Evolutionary conservation across 2,888 invertebrate species (phyloP).

Genomic region (Lithophane semibrunnea): DNA sequence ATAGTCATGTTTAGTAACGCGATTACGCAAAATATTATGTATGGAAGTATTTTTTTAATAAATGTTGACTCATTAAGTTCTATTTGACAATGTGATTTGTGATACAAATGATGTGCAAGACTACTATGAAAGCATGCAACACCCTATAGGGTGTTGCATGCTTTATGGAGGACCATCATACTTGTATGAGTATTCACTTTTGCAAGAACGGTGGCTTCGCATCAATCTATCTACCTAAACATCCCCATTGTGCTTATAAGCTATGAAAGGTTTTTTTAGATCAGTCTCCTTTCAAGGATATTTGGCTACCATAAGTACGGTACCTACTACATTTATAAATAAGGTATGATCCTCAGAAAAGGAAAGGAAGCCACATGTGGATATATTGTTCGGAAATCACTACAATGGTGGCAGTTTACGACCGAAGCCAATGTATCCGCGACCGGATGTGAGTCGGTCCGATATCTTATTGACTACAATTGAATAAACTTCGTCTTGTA

Average conservation of each 20-base stretch:
- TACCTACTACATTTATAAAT: slow-evolving; percentile 28
- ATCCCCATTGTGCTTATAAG: not conserved
- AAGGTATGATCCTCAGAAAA: slow-evolving; percentile 31
- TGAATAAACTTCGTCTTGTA: slow-evolving; percentile 17
- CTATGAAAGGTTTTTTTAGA: not conserved
- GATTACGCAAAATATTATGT: not conserved
- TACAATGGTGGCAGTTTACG: slow-evolving; percentile 55
- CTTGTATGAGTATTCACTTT: no score
- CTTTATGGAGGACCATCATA: no score
- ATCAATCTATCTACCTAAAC: not conserved
- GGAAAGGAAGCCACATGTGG: slow-evolving; percentile 45
- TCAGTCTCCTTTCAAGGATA: slow-evolving; percentile 10
- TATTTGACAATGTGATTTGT: no score
- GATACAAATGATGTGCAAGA: no score
- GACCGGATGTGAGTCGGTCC: slow-evolving; percentile 40
- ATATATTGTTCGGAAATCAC: slow-evolving; percentile 54
- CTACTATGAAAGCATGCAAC: no score
- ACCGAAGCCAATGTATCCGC: slow-evolving; percentile 38
- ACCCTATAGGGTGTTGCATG: no score
- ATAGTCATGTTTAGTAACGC: not conserved
- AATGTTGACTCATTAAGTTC: no score
- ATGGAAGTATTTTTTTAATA: not conserved
- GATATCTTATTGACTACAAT: slow-evolving; percentile 50
- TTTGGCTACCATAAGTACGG: slow-evolving; percentile 19
- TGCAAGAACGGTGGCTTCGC: not conserved